A percentile compares a stretch with the other conserved stretches of the same genome.
Conservation (phyloP, 2,888 invertebrate genomes). For the Limnephilus lunatus region DNA sequence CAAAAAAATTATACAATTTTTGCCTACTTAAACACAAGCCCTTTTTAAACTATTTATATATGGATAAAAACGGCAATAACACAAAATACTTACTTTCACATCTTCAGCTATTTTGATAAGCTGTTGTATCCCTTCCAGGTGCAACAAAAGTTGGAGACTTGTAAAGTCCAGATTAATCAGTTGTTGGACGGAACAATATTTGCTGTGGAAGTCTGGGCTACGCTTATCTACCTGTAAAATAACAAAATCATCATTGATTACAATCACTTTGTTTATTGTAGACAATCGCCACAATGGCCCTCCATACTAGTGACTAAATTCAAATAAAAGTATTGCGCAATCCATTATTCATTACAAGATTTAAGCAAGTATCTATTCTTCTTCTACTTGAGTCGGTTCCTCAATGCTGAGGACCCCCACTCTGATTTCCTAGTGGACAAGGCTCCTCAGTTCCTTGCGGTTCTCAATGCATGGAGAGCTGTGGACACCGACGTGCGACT, state of each 20-base stretch:
- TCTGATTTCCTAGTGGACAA: too few species aligned
- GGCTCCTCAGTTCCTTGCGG: too few species aligned
- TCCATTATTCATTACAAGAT: too few species aligned
- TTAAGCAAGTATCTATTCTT: too few species aligned
- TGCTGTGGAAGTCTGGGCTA: constrained; percentile 87
- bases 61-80: background rate
- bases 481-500: too few species aligned
- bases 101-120: constrained; percentile 78
- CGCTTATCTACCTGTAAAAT: constrained; percentile 83
- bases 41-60: background rate
- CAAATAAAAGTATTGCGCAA: background rate
- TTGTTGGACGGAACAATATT: constrained; percentile 88
- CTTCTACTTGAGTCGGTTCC: too few species aligned
- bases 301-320: background rate
- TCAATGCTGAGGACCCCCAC: too few species aligned
- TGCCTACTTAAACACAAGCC: background rate
- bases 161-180: constrained; percentile 88
- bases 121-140: constrained; percentile 89
- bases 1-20: too few species aligned
- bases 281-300: background rate
- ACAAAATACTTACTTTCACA: constrained; percentile 76
- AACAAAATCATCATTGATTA: constrained; percentile 2
- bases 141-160: constrained; percentile 86
- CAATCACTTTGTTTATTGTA: background rate
- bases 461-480: too few species aligned